Evolutionary conservation across 2,888 invertebrate genomes (phyloP), one percentile per base, ranked within the genome.

Genomic region (Phalera bucephala): DNA sequence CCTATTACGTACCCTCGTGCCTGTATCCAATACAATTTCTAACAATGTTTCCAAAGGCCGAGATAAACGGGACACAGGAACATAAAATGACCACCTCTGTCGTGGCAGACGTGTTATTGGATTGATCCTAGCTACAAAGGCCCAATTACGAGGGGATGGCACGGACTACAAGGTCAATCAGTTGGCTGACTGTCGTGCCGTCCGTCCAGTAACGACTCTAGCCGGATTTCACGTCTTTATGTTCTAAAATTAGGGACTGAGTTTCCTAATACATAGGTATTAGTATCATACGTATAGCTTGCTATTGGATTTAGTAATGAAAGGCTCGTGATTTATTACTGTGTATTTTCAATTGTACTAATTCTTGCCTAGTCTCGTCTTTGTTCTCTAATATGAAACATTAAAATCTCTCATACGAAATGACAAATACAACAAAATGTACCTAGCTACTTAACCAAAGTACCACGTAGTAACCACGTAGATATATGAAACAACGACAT

Each of bases 121-220:
- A 76, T 79, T 80, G 75, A 80, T 79, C 68, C 70, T 54, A 59
- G 52, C 66, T 70, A 83, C 83, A 85, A 83, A 84, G 80, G 76
- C 52, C 73, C 80, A 80, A 83, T 85, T 82, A 83, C 69, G 65
- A 60, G 53, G 66, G 72, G 68, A 69, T 72, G 69, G 69, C 73
- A 71, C 73, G 60, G 57, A 64, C 64, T 72, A 72, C 73, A 80
- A 82, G 83, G 79, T 77, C 78, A 74, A 72, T 78, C 70, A 60
- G 62, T 54, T 38, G 38, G 28, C 44, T 40, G 39, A 34, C 50
- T 40, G 36, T 3, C 17, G 5, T 17, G 35, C 46, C 19, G 59
- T 51, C 50, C 50, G 49, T 44, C 56, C 43, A 45, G 52, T 51
- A 63, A 67, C 67, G 64, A 64, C 58, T 49, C 31, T 40, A 46